Base-by-base conservation (phyloP, 2,113 vertebrate genomes). In the Sminthopsis crassicaudata region DNA sequence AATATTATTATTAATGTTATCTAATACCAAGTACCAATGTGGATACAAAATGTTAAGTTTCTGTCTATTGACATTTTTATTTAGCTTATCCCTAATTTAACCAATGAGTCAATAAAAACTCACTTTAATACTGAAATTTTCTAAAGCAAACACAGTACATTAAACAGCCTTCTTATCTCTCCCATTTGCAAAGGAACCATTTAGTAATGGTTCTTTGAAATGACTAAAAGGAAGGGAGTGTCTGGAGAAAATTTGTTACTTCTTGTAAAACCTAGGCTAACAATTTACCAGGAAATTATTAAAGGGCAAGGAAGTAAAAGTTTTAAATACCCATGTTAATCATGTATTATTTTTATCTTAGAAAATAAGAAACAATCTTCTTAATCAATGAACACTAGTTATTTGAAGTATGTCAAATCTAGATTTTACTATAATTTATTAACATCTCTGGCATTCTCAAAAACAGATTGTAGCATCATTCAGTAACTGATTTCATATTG, bases 331-430 rank as follows among this genome's bases (percentile, higher is more conserved):
- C 24, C 12, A 26, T 94, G 8, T 60, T 95, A 95, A 96, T 51
- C 23, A 93, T 94, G 48, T 53, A 97, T 50, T 51, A n/a, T 50
- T 96, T 97, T 57, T 96, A 91, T 95, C 90, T 96, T 95, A 84
- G 94, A 88, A 8, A 25, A 76, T 76, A 93, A 89, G 93, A 95
- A 90, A 96, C 94, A 97, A 96, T 46, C 89, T 89, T 96, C 51
- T 26, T 94, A 97, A 96, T 96, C 93, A 97, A 95, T 60, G 46
- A 97, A 89, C 7, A 96, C 84, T 42, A 95, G 88, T 9, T 97
- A 96, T 98, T 55, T 94, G 16, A 97, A 98, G 90, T 94, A 19
- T 12, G 1, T 67, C 46, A 91, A 92, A 94, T 91, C 50, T 36
- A 92, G 14, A 94, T 93, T 95, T 94, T 53, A 50, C 19, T 92